Percentiles rank a stretch among this genome's conserved stretches.
Evolutionary conservation across 2,888 invertebrate genomes (phyloP).

Genomic region (Drosophila vallismaia): DNA sequence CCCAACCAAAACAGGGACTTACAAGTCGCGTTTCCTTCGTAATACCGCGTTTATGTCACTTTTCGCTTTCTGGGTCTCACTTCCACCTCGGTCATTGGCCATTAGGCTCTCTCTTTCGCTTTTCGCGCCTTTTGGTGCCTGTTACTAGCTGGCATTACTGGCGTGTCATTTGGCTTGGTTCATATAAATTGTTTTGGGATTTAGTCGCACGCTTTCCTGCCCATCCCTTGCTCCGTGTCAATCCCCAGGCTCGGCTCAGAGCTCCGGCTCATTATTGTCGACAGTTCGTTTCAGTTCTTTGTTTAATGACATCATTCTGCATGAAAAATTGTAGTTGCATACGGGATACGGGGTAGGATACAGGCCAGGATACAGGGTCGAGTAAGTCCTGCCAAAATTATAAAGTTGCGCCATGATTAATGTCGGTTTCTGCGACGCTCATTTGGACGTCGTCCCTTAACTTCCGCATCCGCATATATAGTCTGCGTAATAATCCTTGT

Average conservation of each 20-base stretch:
- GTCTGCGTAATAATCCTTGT: conserved; percentile 50
- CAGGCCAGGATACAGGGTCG: conserved; percentile 18
- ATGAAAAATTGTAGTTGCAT: conserved; percentile 74
- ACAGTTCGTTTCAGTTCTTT: conserved; percentile 62
- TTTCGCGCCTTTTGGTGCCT: not conserved
- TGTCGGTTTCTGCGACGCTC: conserved; percentile 50
- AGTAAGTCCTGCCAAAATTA: conserved; percentile 67
- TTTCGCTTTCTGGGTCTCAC: conserved; percentile 44
- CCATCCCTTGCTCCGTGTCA: conserved; percentile 20
- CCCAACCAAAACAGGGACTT: conserved; percentile 10
- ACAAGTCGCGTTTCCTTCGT: conserved; percentile 43
- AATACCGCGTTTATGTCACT: conserved; percentile 65
- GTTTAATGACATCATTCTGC: conserved; percentile 76
- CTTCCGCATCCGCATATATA: conserved; percentile 47
- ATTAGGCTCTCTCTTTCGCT: conserved; percentile 13
- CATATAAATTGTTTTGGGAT: conserved; percentile 78
- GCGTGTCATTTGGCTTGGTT: conserved; percentile 60
- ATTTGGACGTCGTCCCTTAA: not conserved
- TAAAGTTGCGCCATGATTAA: conserved; percentile 74
- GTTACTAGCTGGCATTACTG: conserved; percentile 8
- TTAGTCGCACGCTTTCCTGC: conserved; percentile 61
- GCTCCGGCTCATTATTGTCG: conserved; percentile 69
- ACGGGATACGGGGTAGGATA: conserved; percentile 4
- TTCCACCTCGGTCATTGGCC: conserved; percentile 11
- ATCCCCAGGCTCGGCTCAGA: conserved; percentile 43